These are phyloP conservation scores for Microcaecilia unicolor DNA, from an alignment of 2,797 vertebrate genomes.

Conservation along the genomic window DNA sequence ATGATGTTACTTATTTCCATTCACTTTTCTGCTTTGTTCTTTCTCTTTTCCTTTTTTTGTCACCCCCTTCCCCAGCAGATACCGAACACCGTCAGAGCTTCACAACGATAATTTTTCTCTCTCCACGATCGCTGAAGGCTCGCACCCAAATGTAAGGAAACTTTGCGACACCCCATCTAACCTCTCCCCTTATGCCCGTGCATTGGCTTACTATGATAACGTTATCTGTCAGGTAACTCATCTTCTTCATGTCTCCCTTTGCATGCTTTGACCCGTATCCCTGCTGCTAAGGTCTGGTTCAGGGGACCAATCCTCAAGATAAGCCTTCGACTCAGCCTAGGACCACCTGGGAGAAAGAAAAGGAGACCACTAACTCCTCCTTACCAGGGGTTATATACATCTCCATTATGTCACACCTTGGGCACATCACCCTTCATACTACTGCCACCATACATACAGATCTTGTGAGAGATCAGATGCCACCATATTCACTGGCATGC, in stretches of 20 bases:
- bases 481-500: no score
- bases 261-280: slow-evolving; percentile 51
- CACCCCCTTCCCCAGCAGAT: slow-evolving; percentile 65
- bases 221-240: slow-evolving; percentile 86
- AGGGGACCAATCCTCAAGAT: not conserved
- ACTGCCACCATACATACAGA: no score
- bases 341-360: no score
- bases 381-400: no score
- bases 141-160: slow-evolving; percentile 97
- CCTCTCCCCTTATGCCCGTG: slow-evolving; percentile 74
- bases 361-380: no score
- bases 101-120: slow-evolving; percentile 99
- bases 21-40: not conserved
- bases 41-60: slow-evolving; percentile 6
- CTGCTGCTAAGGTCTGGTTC: slow-evolving; percentile 13
- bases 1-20: no score
- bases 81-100: slow-evolving; percentile 88
- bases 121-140: slow-evolving; percentile 97
- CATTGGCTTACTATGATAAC: slow-evolving; percentile 88
- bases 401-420: no score
- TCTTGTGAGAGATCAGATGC: no score
- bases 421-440: no score
- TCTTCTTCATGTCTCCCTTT: slow-evolving; percentile 52
- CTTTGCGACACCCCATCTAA: slow-evolving; percentile 66
- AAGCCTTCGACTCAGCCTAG: no score